Base-by-base conservation (phyloP, 2,888 invertebrate genomes). In the Polyommatus icarus region DNA sequence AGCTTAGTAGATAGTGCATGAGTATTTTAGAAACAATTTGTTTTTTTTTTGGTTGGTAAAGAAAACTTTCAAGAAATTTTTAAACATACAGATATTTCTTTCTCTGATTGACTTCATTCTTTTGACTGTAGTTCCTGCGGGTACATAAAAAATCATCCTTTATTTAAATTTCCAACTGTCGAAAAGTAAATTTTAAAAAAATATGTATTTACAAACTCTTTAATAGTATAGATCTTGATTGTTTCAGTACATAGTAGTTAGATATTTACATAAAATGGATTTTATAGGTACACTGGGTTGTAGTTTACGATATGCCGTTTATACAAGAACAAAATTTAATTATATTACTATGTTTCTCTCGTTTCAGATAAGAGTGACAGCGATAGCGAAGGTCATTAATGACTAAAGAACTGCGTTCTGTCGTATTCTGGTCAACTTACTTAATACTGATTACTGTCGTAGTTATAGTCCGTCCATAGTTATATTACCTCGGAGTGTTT, bases 321-420 rank as follows among this genome's bases (percentile, higher is more conserved):
- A n/a, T 8, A 20, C 7, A 8, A 20, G 6, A n/a, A 20, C 59
- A 59, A 59, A 20, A 8, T 20, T 59, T 59, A 20, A 59, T 20
- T 0, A 24, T 24, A n/a, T 71, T 46, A 32, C 3, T 20, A 29
- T 67, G 20, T 50, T 75, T 73, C 46, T 79, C 71, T 77, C 32
- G 75, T 82, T 82, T 78, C 96, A 98, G 98, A 98, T 95, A 98
- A 98, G 95, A 98, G 97, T 95, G 98, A 98, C 96, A 98, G 97
- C 95, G 98, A 98, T 95, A 98, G 98, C 94, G 98, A 98, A 95
- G 98, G 97, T 94, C 98, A 98, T 95, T 98, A 96, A 84, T 83
- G 80, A 82, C 85, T 80, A 82, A 83, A 84, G 87, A 86, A 88
- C 88, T 88, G 88, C 89, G 88, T 89, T 88, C 87, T 88, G 89